Conservation (phyloP, 1,140 invertebrate species). For the Lamellibrachia luymesi region DNA sequence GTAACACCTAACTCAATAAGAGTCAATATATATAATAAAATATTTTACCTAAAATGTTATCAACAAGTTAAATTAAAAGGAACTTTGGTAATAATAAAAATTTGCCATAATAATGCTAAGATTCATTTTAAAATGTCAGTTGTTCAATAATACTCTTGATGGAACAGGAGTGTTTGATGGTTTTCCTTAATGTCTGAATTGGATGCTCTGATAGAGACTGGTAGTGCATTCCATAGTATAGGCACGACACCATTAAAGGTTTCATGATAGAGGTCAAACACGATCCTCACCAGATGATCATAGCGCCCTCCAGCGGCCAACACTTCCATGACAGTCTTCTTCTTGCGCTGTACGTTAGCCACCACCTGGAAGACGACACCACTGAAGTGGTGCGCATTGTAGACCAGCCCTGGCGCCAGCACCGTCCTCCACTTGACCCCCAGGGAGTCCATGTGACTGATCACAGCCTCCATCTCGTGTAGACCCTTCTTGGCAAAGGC, state of each 20-base stretch:
- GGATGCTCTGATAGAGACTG: too few relatives aligned
- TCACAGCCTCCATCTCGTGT: slow-evolving; percentile 72
- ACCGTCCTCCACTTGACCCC: slow-evolving; percentile 62
- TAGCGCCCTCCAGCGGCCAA: slow-evolving; percentile 69
- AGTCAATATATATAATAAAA: too few relatives aligned
- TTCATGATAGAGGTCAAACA: background rate
- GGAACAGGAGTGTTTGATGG: too few relatives aligned
- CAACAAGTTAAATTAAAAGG: too few relatives aligned
- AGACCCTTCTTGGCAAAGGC: slow-evolving; percentile 69
- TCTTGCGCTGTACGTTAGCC: slow-evolving; percentile 64
- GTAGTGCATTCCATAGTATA: too few relatives aligned
- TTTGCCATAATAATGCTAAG: too few relatives aligned
- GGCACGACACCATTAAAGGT: background rate
- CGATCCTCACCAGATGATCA: slow-evolving; percentile 52
- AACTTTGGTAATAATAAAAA: too few relatives aligned
- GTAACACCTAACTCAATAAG: too few relatives aligned
- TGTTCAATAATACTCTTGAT: too few relatives aligned
- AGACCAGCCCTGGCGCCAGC: slow-evolving; percentile 66
- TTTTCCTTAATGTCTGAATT: too few relatives aligned
- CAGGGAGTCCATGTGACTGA: slow-evolving; percentile 67
- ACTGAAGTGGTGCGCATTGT: slow-evolving; percentile 57
- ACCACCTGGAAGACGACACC: slow-evolving; percentile 61
- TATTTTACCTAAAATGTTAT: too few relatives aligned
- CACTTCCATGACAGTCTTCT: slow-evolving; percentile 61
- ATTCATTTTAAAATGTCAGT: too few relatives aligned